These are phyloP conservation scores for Bucorvus abyssinicus DNA, from an alignment of 2,797 vertebrate genomes.

Conservation along the genomic window DNA sequence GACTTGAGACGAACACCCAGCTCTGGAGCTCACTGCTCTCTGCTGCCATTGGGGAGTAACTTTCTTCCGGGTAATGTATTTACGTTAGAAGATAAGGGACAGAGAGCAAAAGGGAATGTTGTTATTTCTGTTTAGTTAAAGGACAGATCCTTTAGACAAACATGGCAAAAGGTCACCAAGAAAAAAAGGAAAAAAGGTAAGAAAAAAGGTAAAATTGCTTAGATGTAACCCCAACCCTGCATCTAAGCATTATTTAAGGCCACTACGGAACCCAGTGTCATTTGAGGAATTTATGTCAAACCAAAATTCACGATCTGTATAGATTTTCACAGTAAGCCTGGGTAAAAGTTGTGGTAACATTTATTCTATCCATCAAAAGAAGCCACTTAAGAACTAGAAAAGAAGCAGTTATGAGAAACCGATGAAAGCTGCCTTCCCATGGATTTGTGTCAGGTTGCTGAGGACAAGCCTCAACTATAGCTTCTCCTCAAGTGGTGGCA, in stretches of 20 bases:
- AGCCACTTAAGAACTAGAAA: constrained; percentile 15
- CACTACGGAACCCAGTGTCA: not conserved
- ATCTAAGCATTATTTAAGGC: not conserved
- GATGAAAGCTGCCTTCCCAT: not conserved
- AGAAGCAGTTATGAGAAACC: constrained; percentile 20
- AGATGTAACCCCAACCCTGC: not conserved
- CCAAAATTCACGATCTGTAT: not conserved
- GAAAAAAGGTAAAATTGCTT: not conserved
- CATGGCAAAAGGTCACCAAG: not conserved
- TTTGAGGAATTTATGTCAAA: not conserved
- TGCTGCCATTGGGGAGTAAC: not conserved
- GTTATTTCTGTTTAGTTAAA: not conserved
- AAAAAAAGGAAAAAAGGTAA: not conserved
- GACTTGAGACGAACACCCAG: not conserved
- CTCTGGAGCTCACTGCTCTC: not conserved
- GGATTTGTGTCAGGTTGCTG: not conserved
- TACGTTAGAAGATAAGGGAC: not conserved
- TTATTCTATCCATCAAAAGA: constrained; percentile 8
- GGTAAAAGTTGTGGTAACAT: not conserved
- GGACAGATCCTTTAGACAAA: not conserved
- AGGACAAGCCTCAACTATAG: not conserved
- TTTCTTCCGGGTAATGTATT: not conserved
- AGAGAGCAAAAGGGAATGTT: not conserved
- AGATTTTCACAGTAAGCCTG: not conserved
- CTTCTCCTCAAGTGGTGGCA: not conserved